Conservation (phyloP, 2,113 vertebrate genomes). For the Dunckerocampus dactyliophorus region DNA sequence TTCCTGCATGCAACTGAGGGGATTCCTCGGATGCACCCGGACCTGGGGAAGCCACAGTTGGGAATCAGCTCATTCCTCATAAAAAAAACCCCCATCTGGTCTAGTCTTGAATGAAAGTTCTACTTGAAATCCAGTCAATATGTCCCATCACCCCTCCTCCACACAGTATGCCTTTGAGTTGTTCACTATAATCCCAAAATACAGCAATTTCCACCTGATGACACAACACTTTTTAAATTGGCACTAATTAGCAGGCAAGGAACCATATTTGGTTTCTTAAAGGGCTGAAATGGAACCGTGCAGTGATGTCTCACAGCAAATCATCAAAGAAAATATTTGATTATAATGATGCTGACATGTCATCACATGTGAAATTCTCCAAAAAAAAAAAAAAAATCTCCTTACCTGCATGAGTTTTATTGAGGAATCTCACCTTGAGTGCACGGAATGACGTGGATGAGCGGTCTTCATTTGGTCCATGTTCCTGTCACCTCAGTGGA, state of each 20-base stretch:
- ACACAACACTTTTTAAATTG: not conserved
- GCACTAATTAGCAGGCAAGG: too few relatives aligned
- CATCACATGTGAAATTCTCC: too few relatives aligned
- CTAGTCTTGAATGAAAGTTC: not conserved
- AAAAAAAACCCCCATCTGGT: not conserved
- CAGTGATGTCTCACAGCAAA: too few relatives aligned
- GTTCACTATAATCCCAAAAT: not conserved
- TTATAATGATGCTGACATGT: too few relatives aligned
- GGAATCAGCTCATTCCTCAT: not conserved
- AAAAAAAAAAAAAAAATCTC: not conserved
- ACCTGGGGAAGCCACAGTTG: not conserved
- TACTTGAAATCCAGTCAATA: not conserved
- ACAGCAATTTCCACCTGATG: not conserved
- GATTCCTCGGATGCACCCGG: conserved; percentile 47
- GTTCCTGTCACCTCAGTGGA: conserved; percentile 35
- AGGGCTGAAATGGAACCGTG: not conserved
- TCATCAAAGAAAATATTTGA: too few relatives aligned
- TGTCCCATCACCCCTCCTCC: not conserved
- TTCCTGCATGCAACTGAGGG: conserved; percentile 27
- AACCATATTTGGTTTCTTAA: not conserved
- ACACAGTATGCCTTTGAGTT: too few relatives aligned
- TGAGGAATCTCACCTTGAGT: conserved; percentile 32
- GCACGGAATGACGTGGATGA: conserved; percentile 25
- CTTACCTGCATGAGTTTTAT: conserved; percentile 34
- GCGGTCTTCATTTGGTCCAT: conserved; percentile 47